phyloP scores from a whole-genome alignment of 1,140 invertebrate genomes.

The Calliphora vicina region DNA sequence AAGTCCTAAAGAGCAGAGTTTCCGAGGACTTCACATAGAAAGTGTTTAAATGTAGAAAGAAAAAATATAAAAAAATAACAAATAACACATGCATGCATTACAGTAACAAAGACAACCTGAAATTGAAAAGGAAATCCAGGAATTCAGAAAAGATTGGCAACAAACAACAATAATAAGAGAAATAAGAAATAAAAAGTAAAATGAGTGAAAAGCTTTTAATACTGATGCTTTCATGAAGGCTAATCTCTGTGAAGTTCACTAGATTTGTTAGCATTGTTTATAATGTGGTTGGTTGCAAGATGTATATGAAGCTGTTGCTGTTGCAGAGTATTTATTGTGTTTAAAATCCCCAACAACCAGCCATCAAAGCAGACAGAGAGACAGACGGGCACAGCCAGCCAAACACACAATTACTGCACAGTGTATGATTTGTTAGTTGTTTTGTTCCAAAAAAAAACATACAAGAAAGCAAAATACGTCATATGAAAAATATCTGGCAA shows the following conservation, averaged over 20 bases:
- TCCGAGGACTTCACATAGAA: too few species aligned
- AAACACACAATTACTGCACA: not conserved
- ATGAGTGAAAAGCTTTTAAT: slow-evolving; percentile 60
- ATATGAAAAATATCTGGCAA: slow-evolving; percentile 12
- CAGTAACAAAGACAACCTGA: slow-evolving; percentile 15
- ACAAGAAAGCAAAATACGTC: not conserved
- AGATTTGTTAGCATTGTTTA: slow-evolving; percentile 58
- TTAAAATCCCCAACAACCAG: slow-evolving; percentile 34
- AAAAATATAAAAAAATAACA: not conserved
- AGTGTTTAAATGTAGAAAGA: too few species aligned
- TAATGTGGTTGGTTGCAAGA: slow-evolving; percentile 43
- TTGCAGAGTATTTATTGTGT: slow-evolving; percentile 21
- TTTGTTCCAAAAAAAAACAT: not conserved
- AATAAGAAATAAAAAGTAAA: slow-evolving; percentile 15
- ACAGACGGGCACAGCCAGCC: not conserved
- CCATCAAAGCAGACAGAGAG: not conserved
- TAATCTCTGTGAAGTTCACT: slow-evolving; percentile 64
- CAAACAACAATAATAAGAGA: slow-evolving; percentile 45
- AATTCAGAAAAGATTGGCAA: slow-evolving; percentile 50
- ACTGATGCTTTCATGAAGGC: slow-evolving; percentile 64
- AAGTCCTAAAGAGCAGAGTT: too few species aligned
- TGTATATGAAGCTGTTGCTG: not conserved
- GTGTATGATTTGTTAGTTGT: not conserved
- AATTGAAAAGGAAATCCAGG: slow-evolving; percentile 47
- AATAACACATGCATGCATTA: slow-evolving; percentile 31